These are phyloP conservation scores for Elaeidobius kamerunicus DNA, from an alignment of 2,888 invertebrate genomes.

Conservation along the genomic window DNA sequence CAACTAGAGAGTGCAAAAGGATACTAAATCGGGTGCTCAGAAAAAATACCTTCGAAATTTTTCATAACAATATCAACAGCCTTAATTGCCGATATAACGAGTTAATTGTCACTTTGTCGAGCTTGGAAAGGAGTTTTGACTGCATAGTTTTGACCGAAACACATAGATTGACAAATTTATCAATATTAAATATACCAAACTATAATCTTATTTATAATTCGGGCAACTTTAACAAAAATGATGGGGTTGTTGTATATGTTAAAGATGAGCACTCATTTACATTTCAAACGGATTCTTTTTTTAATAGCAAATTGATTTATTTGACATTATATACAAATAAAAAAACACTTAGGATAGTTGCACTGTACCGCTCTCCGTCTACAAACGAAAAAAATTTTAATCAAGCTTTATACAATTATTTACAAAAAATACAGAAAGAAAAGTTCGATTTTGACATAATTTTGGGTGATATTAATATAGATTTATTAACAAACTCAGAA, in stretches of 20 bases:
- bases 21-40: neutral
- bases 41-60: neutral
- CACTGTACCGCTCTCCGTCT: too few relatives aligned
- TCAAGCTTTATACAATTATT: neutral
- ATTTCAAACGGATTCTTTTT: neutral
- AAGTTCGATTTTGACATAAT: neutral
- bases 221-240: neutral
- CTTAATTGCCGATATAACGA: neutral
- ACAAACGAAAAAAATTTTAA: neutral
- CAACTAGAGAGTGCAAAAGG: too few relatives aligned
- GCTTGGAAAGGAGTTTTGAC: neutral
- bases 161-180: too few relatives aligned
- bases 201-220: too few relatives aligned
- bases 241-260: too few relatives aligned
- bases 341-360: too few relatives aligned
- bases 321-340: neutral
- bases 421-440: neutral
- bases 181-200: too few relatives aligned
- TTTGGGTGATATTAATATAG: neutral
- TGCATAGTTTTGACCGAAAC: too few relatives aligned
- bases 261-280: neutral
- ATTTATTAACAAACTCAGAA: neutral
- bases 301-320: constrained; percentile 3
- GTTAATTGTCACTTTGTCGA: neutral
- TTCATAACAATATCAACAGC: constrained; percentile 1